Percentiles rank a stretch among this genome's conserved stretches.
Evolutionary conservation across 2,888 invertebrate species (phyloP).

Genomic region (Drosophila tripunctata): DNA sequence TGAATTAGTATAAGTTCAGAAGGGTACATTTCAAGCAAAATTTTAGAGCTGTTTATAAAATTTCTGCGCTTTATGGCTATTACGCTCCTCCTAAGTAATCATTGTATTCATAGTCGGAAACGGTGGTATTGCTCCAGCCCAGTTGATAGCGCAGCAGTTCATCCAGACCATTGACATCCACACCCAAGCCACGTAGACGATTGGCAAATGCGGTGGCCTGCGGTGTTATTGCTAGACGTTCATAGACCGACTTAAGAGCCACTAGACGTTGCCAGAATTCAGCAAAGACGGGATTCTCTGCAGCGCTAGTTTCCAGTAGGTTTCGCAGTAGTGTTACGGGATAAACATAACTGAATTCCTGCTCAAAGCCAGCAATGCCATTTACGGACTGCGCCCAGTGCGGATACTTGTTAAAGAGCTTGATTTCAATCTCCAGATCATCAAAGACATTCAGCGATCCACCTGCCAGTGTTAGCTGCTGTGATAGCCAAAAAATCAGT

Average conservation of each 20-base stretch:
- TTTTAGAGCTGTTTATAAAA: not conserved
- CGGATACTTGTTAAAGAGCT: constrained; percentile 70
- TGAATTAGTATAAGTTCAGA: too few species aligned
- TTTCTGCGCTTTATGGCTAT: not conserved
- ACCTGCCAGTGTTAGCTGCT: constrained; percentile 64
- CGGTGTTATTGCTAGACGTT: constrained; percentile 56
- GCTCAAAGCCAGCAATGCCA: constrained; percentile 77
- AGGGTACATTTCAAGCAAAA: not conserved
- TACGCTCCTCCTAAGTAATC: constrained; percentile 24
- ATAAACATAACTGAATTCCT: constrained; percentile 65
- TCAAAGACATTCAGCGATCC: constrained; percentile 70
- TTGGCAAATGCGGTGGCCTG: constrained; percentile 21
- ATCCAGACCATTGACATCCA: constrained; percentile 48
- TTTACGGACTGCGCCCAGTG: constrained; percentile 60
- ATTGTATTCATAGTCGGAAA: constrained; percentile 27
- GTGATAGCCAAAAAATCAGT: constrained; percentile 67
- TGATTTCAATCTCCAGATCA: constrained; percentile 68
- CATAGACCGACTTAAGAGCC: constrained; percentile 71
- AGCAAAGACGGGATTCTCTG: constrained; percentile 64
- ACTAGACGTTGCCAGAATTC: constrained; percentile 73
- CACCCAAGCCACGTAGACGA: constrained; percentile 43
- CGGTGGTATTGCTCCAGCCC: constrained; percentile 61
- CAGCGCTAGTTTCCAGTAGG: constrained; percentile 65
- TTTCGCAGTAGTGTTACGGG: constrained; percentile 63
- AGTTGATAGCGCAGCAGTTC: constrained; percentile 50